A percentile compares a stretch with the other conserved stretches of the same genome.
Conservation (phyloP, 2,113 vertebrate species). For the Lanius ludovicianus region DNA sequence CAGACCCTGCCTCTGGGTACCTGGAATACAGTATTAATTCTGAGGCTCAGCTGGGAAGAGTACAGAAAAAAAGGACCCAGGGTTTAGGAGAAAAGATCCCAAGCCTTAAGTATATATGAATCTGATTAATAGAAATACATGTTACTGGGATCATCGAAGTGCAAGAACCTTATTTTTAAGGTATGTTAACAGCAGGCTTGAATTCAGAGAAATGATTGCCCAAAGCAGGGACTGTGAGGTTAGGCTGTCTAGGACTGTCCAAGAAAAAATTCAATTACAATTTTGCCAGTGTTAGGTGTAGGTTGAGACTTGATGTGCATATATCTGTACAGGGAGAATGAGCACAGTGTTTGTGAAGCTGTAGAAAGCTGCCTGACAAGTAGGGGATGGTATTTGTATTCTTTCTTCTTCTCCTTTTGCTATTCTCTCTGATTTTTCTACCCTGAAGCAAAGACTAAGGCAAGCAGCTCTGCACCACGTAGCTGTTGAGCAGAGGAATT, state of each 20-base stretch:
- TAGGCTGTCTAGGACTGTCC: neutral
- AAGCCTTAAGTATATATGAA: neutral
- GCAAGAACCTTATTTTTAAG: neutral
- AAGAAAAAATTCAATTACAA: neutral
- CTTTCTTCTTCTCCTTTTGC: neutral
- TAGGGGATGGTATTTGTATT: neutral
- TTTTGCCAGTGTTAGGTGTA: neutral
- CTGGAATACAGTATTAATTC: neutral
- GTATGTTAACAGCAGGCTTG: neutral
- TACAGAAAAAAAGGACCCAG: neutral
- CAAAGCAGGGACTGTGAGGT: neutral
- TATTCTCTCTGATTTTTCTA: neutral
- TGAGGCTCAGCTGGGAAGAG: neutral
- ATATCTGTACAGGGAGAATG: neutral
- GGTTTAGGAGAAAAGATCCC: neutral
- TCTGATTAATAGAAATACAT: neutral
- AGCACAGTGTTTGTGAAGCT: fast-evolving
- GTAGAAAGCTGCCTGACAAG: neutral
- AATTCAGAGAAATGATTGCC: neutral
- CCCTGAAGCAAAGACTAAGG: neutral
- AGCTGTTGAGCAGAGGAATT: neutral
- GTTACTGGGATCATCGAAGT: neutral
- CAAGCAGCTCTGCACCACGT: neutral
- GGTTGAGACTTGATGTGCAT: neutral
- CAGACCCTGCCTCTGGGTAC: neutral